phyloP scores from a whole-genome alignment of 2,113 vertebrate species.

The Corapipo altera region DNA sequence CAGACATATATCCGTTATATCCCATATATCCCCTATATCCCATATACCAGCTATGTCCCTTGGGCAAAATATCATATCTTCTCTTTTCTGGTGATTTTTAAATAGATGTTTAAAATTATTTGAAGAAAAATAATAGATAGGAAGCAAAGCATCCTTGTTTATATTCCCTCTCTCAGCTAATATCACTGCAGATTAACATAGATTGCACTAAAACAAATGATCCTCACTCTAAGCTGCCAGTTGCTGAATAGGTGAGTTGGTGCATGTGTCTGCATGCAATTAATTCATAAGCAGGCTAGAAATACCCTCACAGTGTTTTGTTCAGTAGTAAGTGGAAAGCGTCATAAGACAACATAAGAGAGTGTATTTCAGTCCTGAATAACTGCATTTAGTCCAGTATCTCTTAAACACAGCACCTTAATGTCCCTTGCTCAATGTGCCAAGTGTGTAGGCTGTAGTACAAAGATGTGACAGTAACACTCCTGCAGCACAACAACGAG shows the following conservation, averaged over 20 bases:
- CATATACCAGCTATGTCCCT: background rate
- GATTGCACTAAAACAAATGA: constrained; percentile 11
- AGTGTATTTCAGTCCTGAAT: background rate
- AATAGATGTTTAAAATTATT: background rate
- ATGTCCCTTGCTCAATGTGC: background rate
- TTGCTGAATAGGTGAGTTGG: background rate
- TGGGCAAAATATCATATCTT: background rate
- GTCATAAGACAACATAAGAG: background rate
- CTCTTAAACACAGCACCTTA: background rate
- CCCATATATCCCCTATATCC: too few relatives aligned
- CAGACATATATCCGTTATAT: background rate
- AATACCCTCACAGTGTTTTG: background rate
- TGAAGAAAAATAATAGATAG: background rate
- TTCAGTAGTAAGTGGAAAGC: background rate
- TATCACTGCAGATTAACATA: background rate
- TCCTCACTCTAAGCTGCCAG: background rate
- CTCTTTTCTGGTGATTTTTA: background rate
- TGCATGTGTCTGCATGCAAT: background rate
- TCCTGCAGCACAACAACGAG: background rate
- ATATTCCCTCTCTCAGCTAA: background rate
- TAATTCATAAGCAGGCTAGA: background rate
- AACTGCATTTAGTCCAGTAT: background rate
- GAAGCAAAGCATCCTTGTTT: background rate
- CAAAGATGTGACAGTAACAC: background rate
- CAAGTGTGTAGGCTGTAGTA: rapidly evolving